Evolutionary conservation across 1,140 invertebrate genomes (phyloP).

Genomic region (Drosophila hydei): DNA sequence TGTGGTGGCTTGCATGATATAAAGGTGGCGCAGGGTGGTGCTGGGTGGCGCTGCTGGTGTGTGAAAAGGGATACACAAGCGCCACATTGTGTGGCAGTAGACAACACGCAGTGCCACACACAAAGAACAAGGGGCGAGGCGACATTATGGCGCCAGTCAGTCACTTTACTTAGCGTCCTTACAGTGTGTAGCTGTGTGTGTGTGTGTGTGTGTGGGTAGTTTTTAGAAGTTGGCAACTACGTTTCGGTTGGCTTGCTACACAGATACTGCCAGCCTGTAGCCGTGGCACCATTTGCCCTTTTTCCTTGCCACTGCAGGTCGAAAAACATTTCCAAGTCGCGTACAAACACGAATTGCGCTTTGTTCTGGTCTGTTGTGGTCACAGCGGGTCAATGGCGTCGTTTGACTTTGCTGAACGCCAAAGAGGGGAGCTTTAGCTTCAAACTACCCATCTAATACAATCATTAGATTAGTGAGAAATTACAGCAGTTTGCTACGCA

Average conservation of each 20-base stretch:
- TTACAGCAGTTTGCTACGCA: slow-evolving; percentile 19
- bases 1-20: slow-evolving; percentile 15
- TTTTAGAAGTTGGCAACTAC: slow-evolving; percentile 20
- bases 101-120: slow-evolving; percentile 32
- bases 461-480: slow-evolving; percentile 36
- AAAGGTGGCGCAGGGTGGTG: slow-evolving; percentile 13
- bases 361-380: slow-evolving; percentile 36
- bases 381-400: slow-evolving; percentile 49
- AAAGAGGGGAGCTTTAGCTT: slow-evolving; percentile 3
- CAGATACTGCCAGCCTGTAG: slow-evolving; percentile 5
- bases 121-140: slow-evolving; percentile 41
- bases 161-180: slow-evolving; percentile 50
- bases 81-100: slow-evolving; percentile 36
- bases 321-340: slow-evolving; percentile 38
- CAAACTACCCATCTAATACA: slow-evolving; percentile 27
- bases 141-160: slow-evolving; percentile 80
- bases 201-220: slow-evolving; percentile 8
- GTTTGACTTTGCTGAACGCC: slow-evolving; percentile 31
- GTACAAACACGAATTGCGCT: slow-evolving; percentile 28
- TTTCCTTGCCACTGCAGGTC: slow-evolving; percentile 4
- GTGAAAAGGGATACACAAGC: slow-evolving; percentile 53
- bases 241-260: slow-evolving; percentile 5
- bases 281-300: slow-evolving; percentile 37
- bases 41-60: slow-evolving; percentile 17
- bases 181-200: neutral